phyloP scores from a whole-genome alignment of 1,140 invertebrate genomes.

The Caerostris extrusa region DNA sequence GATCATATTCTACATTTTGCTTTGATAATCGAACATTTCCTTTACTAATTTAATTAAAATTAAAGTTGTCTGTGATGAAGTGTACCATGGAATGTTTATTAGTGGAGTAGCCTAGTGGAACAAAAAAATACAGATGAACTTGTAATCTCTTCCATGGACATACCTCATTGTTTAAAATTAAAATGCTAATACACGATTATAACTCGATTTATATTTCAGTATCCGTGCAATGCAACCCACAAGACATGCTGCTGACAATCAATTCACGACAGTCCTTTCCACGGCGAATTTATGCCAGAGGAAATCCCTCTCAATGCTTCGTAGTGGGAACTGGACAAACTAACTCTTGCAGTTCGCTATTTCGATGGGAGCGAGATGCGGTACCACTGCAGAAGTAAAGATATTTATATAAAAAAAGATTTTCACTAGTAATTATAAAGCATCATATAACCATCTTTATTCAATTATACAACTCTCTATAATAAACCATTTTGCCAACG shows the following conservation, averaged over 20 bases:
- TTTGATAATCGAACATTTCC: too few species aligned
- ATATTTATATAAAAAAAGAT: neutral
- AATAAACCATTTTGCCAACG: too few species aligned
- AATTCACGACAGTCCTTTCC: slow-evolving; percentile 83
- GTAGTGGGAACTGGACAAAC: slow-evolving; percentile 83
- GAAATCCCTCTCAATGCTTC: slow-evolving; percentile 83
- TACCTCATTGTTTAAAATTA: neutral
- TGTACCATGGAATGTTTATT: too few species aligned
- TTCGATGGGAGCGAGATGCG: slow-evolving; percentile 74
- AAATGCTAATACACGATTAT: neutral
- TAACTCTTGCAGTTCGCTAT: slow-evolving; percentile 79
- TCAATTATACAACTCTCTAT: too few species aligned
- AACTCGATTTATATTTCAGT: slow-evolving; percentile 80
- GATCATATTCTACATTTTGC: too few species aligned
- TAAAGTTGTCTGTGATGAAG: too few species aligned
- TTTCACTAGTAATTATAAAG: neutral
- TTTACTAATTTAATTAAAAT: too few species aligned
- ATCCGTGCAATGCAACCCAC: slow-evolving; percentile 83
- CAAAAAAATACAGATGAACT: too few species aligned
- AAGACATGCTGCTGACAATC: slow-evolving; percentile 83
- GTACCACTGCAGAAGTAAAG: slow-evolving; percentile 73
- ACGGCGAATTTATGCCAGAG: slow-evolving; percentile 84
- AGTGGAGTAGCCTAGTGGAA: too few species aligned
- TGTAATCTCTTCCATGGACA: neutral
- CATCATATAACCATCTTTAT: too few species aligned